Percentiles rank a stretch among this genome's conserved stretches.
phyloP scores from a whole-genome alignment of 1,140 invertebrate genomes.

The Ostrea denselamellosa region DNA sequence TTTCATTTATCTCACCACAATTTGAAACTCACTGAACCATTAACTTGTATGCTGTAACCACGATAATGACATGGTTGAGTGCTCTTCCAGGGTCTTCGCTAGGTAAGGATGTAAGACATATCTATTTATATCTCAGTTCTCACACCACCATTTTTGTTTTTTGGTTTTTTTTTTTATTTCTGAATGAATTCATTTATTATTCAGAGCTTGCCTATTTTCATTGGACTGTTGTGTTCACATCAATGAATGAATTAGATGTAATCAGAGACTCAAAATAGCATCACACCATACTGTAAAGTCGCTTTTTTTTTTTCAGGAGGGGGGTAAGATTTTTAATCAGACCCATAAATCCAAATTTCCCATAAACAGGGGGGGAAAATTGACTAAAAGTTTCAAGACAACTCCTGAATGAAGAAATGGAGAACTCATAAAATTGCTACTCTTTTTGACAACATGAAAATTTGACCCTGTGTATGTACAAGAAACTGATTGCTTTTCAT shows the following conservation, averaged over 20 bases:
- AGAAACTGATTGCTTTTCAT: background rate
- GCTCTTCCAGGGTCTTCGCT: constrained; percentile 44
- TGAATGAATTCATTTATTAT: constrained; percentile 5
- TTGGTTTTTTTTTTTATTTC: background rate
- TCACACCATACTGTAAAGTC: too few species aligned
- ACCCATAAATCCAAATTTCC: too few species aligned
- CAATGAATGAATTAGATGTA: background rate
- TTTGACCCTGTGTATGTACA: too few species aligned
- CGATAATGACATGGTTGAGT: constrained; percentile 27
- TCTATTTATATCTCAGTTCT: constrained; percentile 34
- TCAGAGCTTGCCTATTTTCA: constrained; percentile 22
- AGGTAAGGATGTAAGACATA: constrained; percentile 51
- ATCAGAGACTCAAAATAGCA: background rate
- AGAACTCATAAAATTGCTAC: too few species aligned
- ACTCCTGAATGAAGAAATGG: too few species aligned
- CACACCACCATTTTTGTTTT: constrained; percentile 8
- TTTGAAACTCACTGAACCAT: constrained; percentile 49
- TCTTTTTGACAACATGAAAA: too few species aligned
- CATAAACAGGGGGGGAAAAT: too few species aligned
- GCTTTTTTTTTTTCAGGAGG: background rate
- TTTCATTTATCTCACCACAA: background rate
- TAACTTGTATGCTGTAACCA: constrained; percentile 44
- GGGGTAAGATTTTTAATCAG: background rate
- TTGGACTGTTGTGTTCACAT: background rate
- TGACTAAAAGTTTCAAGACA: too few species aligned